Percentiles rank a stretch among this genome's conserved stretches.
Conservation (phyloP, 2,888 invertebrate species). For the Lepidochitona cinerea region DNA sequence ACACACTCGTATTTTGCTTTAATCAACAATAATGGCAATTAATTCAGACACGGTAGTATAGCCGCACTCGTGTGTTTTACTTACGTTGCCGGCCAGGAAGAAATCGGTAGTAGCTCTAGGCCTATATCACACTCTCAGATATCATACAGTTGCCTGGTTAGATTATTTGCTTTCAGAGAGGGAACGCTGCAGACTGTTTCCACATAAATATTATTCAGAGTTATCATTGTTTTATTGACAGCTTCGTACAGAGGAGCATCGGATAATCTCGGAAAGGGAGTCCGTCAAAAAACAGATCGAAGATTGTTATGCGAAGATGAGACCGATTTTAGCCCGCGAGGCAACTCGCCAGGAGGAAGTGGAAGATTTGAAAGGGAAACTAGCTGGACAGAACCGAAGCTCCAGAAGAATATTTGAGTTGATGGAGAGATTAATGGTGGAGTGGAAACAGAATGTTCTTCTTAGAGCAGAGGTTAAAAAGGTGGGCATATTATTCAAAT, state of each 20-base stretch:
- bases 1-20: too few relatives aligned
- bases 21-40: too few relatives aligned
- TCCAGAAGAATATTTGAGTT: not conserved
- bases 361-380: not conserved
- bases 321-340: not conserved
- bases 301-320: not conserved
- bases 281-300: not conserved
- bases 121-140: too few relatives aligned
- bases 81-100: too few relatives aligned
- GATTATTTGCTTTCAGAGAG: too few relatives aligned
- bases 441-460: constrained; percentile 2
- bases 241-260: not conserved
- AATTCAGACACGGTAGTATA: too few relatives aligned
- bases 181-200: too few relatives aligned
- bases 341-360: not conserved
- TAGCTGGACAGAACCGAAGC: not conserved
- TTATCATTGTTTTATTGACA: too few relatives aligned
- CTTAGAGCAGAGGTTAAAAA: not conserved
- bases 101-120: too few relatives aligned
- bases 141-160: too few relatives aligned
- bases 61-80: too few relatives aligned
- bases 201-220: too few relatives aligned
- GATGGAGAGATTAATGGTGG: not conserved
- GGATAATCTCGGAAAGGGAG: not conserved
- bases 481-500: not conserved